Evolutionary conservation across 2,113 vertebrate genomes (phyloP), one percentile per base, ranked within the genome.

Genomic region (Percopsis transmontana): DNA sequence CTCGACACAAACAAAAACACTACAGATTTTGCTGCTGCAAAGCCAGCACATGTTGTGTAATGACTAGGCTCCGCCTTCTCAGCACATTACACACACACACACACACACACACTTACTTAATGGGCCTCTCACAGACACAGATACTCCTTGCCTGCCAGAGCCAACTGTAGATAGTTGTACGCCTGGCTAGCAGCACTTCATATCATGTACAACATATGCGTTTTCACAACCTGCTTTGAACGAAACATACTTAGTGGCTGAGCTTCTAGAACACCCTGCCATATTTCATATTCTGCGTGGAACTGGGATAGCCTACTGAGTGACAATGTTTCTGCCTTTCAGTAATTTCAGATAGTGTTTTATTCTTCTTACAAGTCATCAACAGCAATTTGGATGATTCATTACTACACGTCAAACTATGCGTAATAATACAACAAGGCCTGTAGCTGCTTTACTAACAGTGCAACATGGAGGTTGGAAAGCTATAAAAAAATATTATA

Each of bases 1-100:
- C 58, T 63, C 71, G 44, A 58, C 55, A 21, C 47, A 71, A 83
- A 80, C 69, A 85, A 84, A 71, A 88, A 84, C 81, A 87, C 67
- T 33, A 4, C 72, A 74, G 44, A 80, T 67, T 78, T 58, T 64
- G 62, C 63, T 77, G 62, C 67, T 81, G 79, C 70, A 73, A 79
- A 45, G 42, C 71, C 50, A 16, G 16, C 76, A 77, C 64, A 73
- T 77, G 77, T 88, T 87, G 90, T 86, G 84, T 86, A 90, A 89
- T 81, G 77, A 56, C 54, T 19, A 84, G 52, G 75, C 87, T 79
- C 80, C 82, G 52, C 81, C 83, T 76, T 71, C 64, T 47, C 58
- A 70, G 70, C 54, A 62, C 59, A 70, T n/a, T 62, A 77, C 15
- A 67, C 13, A 77, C 40, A 72, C 1, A 1, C 53, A 55, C 19